Conservation (phyloP, 2,113 vertebrate genomes). For the Vulpes vulpes region DNA sequence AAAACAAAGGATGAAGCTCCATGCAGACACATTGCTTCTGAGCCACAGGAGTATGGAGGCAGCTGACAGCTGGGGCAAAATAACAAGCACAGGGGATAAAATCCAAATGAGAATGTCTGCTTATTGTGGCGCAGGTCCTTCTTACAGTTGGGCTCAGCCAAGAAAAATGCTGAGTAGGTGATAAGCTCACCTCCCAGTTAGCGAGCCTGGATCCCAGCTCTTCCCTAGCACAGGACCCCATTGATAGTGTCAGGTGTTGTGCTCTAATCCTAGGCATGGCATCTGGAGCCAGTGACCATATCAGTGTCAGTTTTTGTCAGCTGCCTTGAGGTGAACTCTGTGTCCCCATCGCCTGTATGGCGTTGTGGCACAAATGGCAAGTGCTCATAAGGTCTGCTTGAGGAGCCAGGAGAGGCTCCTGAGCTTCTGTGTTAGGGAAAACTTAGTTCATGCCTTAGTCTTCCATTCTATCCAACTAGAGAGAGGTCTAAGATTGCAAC, state of each 20-base stretch:
- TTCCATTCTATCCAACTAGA: not conserved
- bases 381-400: not conserved
- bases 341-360: not conserved
- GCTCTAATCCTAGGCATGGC: not conserved
- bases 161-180: slow-evolving; percentile 38
- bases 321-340: not conserved
- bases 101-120: not conserved
- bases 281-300: not conserved
- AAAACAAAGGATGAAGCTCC: not conserved
- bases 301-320: not conserved
- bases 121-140: slow-evolving; percentile 1
- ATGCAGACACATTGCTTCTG: not conserved
- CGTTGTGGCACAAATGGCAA: not conserved
- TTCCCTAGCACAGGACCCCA: too few relatives aligned
- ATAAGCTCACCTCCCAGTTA: not conserved
- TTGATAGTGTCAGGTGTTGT: not conserved
- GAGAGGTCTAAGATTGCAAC: not conserved
- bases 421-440: not conserved
- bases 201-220: not conserved
- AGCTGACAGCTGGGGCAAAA: rapidly evolving
- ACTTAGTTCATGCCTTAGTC: not conserved
- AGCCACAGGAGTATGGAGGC: rapidly evolving
- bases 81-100: not conserved
- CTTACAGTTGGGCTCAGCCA: not conserved
- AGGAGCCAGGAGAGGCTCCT: not conserved